These are phyloP conservation scores for Balanococcus diminutus DNA, from an alignment of 2,888 invertebrate genomes.

Conservation along the genomic window DNA sequence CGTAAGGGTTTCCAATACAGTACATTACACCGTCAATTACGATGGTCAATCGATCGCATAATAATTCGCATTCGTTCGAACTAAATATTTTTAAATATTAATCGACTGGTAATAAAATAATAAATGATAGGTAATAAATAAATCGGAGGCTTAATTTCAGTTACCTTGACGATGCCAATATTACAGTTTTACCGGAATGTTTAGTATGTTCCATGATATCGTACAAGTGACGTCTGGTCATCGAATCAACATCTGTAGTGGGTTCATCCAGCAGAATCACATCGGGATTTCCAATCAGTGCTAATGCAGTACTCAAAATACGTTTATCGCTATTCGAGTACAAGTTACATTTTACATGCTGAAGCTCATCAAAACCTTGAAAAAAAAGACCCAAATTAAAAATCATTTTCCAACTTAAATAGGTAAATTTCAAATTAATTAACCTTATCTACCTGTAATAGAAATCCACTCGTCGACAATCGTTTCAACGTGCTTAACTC, in stretches of 20 bases:
- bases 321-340: background rate
- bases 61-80: background rate
- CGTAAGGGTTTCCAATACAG: background rate
- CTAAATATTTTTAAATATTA: background rate
- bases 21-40: background rate
- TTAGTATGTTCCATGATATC: background rate
- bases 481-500: background rate
- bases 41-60: background rate
- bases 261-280: background rate
- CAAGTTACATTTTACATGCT: background rate
- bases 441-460: background rate
- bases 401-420: no score
- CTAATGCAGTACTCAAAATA: background rate
- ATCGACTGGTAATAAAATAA: background rate
- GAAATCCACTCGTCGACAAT: background rate
- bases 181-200: background rate
- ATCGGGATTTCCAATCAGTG: background rate
- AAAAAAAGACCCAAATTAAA: background rate
- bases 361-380: background rate
- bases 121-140: no score
- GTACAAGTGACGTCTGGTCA: background rate
- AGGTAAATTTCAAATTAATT: background rate
- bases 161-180: background rate
- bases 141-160: background rate
- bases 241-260: background rate